These are phyloP conservation scores for Temnothorax ravouxi DNA, from an alignment of 2,888 invertebrate species.

Conservation along the genomic window DNA sequence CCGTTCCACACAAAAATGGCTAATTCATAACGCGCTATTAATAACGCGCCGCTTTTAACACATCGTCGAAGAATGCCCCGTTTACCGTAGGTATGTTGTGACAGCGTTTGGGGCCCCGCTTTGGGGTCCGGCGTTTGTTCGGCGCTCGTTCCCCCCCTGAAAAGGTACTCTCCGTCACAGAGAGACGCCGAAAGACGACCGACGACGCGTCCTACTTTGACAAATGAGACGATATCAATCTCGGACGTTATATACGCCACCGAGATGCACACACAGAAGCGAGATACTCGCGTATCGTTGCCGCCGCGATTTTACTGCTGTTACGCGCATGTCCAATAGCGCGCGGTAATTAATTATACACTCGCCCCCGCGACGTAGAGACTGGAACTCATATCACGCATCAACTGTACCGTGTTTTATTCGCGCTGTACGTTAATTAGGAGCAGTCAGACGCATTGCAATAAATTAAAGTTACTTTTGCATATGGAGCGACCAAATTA, in stretches of 20 bases:
- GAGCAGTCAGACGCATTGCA: conserved; percentile 58
- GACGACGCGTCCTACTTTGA: conserved; percentile 75
- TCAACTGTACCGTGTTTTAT: conserved; percentile 56
- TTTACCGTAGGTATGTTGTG: conserved; percentile 81
- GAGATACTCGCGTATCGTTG: conserved; percentile 46
- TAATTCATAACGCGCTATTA: conserved; percentile 82
- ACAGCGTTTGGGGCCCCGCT: conserved; percentile 82
- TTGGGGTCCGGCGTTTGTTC: conserved; percentile 78
- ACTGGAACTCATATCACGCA: conserved; percentile 55
- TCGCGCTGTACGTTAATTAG: conserved; percentile 58
- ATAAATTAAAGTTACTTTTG: conserved; percentile 57
- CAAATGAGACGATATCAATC: conserved; percentile 84
- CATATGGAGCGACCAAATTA: conserved; percentile 49
- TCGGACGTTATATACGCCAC: conserved; percentile 62
- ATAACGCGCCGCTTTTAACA: conserved; percentile 76
- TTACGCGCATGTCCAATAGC: conserved; percentile 64
- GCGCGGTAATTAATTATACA: conserved; percentile 62
- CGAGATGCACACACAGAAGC: neutral
- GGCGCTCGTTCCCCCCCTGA: conserved; percentile 65
- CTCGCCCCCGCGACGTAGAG: conserved; percentile 53
- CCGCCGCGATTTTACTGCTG: conserved; percentile 58
- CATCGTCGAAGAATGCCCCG: conserved; percentile 70
- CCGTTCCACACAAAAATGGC: conserved; percentile 65
- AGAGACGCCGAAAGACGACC: conserved; percentile 70
- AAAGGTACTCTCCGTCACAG: conserved; percentile 64